Conservation (phyloP, 64 coral and sea anemone species). For the Pocillopora verrucosa region DNA sequence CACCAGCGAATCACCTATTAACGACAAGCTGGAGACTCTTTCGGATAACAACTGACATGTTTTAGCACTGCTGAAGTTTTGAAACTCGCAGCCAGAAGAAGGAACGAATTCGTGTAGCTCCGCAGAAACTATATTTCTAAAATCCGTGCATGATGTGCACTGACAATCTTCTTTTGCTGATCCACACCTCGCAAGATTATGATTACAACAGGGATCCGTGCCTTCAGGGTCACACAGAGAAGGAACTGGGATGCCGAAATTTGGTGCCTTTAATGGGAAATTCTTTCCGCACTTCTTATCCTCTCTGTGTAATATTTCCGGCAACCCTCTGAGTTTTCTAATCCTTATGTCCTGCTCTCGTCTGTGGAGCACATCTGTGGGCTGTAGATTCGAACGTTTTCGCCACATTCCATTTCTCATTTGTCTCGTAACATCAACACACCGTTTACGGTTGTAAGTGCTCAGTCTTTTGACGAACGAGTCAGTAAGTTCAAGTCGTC, state of each 20-base stretch:
- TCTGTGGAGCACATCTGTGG: background rate
- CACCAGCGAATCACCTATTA: conserved; percentile 80
- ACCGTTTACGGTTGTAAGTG: background rate
- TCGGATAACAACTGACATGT: conserved; percentile 56
- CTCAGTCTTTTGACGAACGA: background rate
- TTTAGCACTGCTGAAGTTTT: conserved; percentile 18
- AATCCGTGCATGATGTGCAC: conserved; percentile 7
- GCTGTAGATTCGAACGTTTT: background rate
- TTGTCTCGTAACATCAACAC: background rate
- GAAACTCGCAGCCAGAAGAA: conserved; percentile 18
- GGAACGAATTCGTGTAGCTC: conserved; percentile 12
- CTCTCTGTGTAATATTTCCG: conserved; percentile 2
- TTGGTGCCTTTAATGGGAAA: conserved; percentile 40
- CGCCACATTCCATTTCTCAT: conserved; percentile 33
- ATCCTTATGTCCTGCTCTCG: conserved; percentile 26
- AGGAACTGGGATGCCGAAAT: conserved; percentile 34
- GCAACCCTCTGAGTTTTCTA: conserved; percentile 50
- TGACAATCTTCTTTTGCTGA: background rate
- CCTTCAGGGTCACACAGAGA: conserved; percentile 17
- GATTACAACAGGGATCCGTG: conserved; percentile 3
- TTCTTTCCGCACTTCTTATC: conserved; percentile 57
- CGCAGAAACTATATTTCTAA: background rate
- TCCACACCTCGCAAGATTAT: background rate
- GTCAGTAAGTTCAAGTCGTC: background rate
- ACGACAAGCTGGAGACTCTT: conserved; percentile 34